These are phyloP conservation scores for Brenthis daphne DNA, from an alignment of 2,888 invertebrate species.

Conservation along the genomic window DNA sequence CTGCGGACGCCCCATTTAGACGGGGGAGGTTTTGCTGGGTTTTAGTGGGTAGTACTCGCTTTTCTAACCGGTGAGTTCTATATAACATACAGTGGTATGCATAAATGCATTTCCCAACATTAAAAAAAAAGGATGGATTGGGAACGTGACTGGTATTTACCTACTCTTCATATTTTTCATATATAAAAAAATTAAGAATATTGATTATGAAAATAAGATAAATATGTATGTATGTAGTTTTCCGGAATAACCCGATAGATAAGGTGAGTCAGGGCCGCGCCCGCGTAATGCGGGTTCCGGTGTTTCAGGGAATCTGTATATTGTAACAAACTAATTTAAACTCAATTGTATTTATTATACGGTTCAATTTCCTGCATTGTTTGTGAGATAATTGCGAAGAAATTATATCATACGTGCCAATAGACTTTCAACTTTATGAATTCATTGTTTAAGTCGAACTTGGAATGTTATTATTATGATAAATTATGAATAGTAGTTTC, in stretches of 20 bases:
- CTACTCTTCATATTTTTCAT: too few relatives aligned
- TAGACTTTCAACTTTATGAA: not conserved
- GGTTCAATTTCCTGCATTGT: constrained; percentile 1
- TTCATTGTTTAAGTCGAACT: not conserved
- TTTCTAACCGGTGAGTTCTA: too few relatives aligned
- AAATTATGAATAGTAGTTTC: constrained; percentile 28
- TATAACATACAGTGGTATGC: too few relatives aligned
- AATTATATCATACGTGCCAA: not conserved
- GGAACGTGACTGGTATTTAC: not conserved
- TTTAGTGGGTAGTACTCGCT: too few relatives aligned
- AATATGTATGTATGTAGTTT: not conserved
- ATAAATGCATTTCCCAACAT: too few relatives aligned
- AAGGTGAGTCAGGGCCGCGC: constrained; percentile 64
- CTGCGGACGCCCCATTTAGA: too few relatives aligned
- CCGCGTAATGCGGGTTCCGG: constrained; percentile 67
- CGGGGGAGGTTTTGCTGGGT: too few relatives aligned
- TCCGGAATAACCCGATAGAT: constrained; percentile 49
- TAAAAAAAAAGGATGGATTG: too few relatives aligned
- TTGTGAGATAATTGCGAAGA: constrained; percentile 10
- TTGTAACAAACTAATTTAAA: constrained; percentile 22
- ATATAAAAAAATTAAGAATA: not conserved
- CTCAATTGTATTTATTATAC: not conserved
- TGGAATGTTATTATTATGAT: constrained; percentile 5
- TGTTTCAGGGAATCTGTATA: constrained; percentile 48
- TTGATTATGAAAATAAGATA: not conserved